phyloP scores from a whole-genome alignment of 2,113 vertebrate species.

The Picathartes gymnocephalus region DNA sequence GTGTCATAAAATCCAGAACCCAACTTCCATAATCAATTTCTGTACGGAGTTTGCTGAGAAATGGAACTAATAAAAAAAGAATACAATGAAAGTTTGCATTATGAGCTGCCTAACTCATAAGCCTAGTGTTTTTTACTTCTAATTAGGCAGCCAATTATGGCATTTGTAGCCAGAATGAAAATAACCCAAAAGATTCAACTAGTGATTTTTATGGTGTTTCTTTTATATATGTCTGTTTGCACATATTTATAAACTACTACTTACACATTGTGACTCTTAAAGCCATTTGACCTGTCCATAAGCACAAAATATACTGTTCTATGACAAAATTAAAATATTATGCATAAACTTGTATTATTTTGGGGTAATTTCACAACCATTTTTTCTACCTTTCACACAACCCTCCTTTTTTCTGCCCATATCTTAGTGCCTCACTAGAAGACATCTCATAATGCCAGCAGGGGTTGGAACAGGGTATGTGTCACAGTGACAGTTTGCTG shows the following conservation, averaged over 20 bases:
- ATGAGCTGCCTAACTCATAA: neutral
- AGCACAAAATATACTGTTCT: neutral
- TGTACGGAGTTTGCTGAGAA: neutral
- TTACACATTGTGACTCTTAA: neutral
- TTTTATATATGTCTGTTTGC: neutral
- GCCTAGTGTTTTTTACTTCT: neutral
- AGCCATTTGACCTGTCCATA: neutral
- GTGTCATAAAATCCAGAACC: neutral
- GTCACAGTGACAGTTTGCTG: neutral
- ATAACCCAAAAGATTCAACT: neutral
- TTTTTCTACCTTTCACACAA: neutral
- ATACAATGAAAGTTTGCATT: neutral
- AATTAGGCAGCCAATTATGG: neutral
- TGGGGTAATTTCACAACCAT: neutral
- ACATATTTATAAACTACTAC: neutral
- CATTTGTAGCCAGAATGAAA: neutral
- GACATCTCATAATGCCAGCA: neutral
- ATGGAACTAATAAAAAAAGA: neutral
- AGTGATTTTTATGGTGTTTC: neutral
- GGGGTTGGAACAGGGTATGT: rapidly evolving
- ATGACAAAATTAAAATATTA: neutral
- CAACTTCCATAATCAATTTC: neutral
- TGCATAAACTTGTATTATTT: neutral
- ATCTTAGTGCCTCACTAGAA: neutral
- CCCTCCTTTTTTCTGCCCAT: neutral